Evolutionary conservation across 2,888 invertebrate species (phyloP).

Genomic region (Fragum fragum): DNA sequence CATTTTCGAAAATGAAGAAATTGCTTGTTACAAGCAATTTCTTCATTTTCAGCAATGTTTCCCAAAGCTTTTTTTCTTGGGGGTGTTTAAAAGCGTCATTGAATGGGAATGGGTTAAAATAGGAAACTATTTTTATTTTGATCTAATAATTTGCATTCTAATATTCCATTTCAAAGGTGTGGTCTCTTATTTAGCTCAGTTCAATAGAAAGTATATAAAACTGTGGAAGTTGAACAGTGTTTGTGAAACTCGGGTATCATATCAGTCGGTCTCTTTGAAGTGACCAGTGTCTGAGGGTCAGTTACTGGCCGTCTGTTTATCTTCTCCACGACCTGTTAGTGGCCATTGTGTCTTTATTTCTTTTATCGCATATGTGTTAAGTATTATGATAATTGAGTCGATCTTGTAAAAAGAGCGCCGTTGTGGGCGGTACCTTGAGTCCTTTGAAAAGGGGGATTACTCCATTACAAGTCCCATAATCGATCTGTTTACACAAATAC

Average conservation of each 20-base stretch:
- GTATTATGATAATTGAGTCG: conserved; percentile 53
- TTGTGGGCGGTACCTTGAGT: background rate
- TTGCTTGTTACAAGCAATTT: too few relatives aligned
- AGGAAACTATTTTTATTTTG: too few relatives aligned
- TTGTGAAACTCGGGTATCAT: conserved; percentile 13
- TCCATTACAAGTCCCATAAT: conserved; percentile 4
- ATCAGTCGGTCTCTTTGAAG: conserved; percentile 15
- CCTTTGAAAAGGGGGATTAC: conserved; percentile 4
- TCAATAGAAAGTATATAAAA: too few relatives aligned
- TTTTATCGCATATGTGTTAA: conserved; percentile 48
- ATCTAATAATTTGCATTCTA: too few relatives aligned
- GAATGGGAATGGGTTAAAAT: background rate
- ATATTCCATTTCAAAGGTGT: too few relatives aligned
- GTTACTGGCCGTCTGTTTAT: conserved; percentile 18
- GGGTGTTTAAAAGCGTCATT: background rate
- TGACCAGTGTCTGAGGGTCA: conserved; percentile 19
- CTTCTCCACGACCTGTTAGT: background rate
- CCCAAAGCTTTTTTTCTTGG: too few relatives aligned
- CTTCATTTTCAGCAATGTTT: too few relatives aligned
- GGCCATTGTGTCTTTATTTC: conserved; percentile 7
- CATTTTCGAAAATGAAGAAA: too few relatives aligned
- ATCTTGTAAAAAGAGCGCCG: conserved; percentile 40
- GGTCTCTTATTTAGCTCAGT: background rate
- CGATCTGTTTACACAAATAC: background rate
- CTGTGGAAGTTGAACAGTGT: background rate